Evolutionary conservation across 2,113 vertebrate species (phyloP), one percentile per base, ranked within the genome.

Genomic region (Ranitomeya imitator): DNA sequence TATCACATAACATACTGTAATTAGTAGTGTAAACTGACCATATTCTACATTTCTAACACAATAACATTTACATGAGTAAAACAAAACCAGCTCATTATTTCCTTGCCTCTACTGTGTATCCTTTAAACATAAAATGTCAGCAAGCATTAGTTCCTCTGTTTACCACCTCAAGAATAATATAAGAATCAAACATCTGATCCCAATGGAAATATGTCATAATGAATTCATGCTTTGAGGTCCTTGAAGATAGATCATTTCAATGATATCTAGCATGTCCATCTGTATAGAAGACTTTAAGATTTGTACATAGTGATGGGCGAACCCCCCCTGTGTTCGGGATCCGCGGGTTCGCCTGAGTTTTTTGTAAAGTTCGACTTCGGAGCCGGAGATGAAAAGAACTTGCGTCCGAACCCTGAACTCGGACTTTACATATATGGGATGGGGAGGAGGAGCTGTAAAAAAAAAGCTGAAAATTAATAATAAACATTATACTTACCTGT

Each of bases 131-230:
- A 7, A 74, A 74, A 51, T 74, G 71, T 74, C 78, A 79, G 59
- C 78, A 79, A 18, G 78, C 23, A 16, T 79, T 59, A 79, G 54
- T 10, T 23, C 19, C 55, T 26, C 78, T 18, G 16, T 79, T 55
- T 14, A 15, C n/a, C 52, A 79, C 23, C 55, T 59, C 78, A 79
- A 59, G 78, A 59, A 79, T 59, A 59, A 59, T 79, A 15, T n/a
- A 59, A 26, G 55, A 79, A 79, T 55, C 51, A 79, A 59, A 57
- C 78, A 79, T 79, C 54, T 79, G 78, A 79, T 59, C 55, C 78
- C 78, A 59, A 23, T 6, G 23, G 9, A 57, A 59, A 79, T 79
- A 59, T 31, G 10, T 6, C 78, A 79, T 31, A 79, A 79, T 59
- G 21, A 79, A 59, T 79, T 16, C 19, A 23, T 55, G 76, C 10